Percentiles rank a stretch among this genome's conserved stretches.
Evolutionary conservation across 1,140 invertebrate species (phyloP).

Genomic region (Chrysomallon squamiferum): DNA sequence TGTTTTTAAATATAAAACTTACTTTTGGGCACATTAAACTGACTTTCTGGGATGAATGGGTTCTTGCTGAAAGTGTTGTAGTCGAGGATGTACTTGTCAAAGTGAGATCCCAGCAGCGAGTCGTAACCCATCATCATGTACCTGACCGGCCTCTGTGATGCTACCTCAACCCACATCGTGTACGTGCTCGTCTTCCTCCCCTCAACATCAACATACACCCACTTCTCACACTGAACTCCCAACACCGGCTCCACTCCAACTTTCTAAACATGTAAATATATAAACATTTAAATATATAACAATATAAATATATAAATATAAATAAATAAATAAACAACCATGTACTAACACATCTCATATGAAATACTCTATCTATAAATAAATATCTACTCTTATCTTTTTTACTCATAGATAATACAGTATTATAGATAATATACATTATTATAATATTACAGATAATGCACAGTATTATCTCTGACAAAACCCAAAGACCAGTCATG

Average conservation of each 20-base stretch:
- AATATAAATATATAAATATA: no score
- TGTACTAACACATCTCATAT: no score
- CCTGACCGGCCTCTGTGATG: constrained; percentile 70
- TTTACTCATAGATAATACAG: no score
- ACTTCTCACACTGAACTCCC: constrained; percentile 71
- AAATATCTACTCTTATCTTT: no score
- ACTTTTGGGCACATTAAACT: constrained; percentile 33
- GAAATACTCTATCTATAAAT: no score
- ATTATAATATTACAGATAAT: no score
- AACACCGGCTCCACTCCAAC: constrained; percentile 24
- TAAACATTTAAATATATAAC: no score
- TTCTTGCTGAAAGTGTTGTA: constrained; percentile 74
- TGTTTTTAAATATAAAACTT: constrained; percentile 15
- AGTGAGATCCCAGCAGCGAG: constrained; percentile 89
- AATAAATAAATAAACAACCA: no score
- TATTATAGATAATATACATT: no score
- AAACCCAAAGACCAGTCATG: no score
- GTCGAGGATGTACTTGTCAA: constrained; percentile 91
- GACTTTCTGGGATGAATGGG: constrained; percentile 35
- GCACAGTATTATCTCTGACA: no score
- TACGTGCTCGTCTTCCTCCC: constrained; percentile 88
- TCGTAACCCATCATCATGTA: constrained; percentile 96
- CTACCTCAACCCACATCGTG: constrained; percentile 63
- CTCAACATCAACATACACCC: constrained; percentile 72
- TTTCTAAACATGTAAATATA: constrained; percentile 23